Evolutionary conservation across 2,797 vertebrate genomes (phyloP), one percentile per base, ranked within the genome.

Genomic region (Chrosomus eos): DNA sequence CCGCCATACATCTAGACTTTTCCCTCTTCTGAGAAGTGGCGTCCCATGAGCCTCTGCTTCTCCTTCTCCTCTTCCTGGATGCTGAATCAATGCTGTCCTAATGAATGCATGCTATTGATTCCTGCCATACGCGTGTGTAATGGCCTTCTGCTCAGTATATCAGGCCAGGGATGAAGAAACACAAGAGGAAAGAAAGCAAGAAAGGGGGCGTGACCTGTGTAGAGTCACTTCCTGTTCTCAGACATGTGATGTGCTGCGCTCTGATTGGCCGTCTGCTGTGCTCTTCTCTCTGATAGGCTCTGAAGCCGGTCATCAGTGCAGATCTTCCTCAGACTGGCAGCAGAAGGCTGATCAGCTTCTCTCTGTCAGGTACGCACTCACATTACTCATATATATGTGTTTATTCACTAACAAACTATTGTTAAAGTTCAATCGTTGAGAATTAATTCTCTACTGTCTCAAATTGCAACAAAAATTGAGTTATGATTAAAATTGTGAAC

Each of bases 291-390:
- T 45, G 74, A 53, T 92, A 99, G 98, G 93, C 97, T 83, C 95
- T 97, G 91, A 99, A 99, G 94, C 97, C 95, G 26, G 94, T 97
- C 90, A 95, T 95, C 84, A 95, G 92, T 89, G 96, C 97, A 83
- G 97, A 98, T 82, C 95, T 95, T 51, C 92, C 92, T 86, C 96
- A 96, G 84, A 95, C 94, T 66, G 96, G 97, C 90, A 97, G 93
- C 91, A 96, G 98, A 84, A 97, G 98, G 64, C 93, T 99, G 88
- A 97, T 99, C 93, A 99, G 97, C 92, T 99, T 99, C 90, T 97
- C 96, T 18, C 91, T 99, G 88, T 98, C 98, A 93, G 97, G 98
- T 99, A 93, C 84, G 93, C 84, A 31, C 28, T 74, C 23, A 21
- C 13, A 10, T 8, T n/a, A 33, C 16, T 33, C 18, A 11, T 21